Conservation (phyloP, 2,888 invertebrate species). For the Drosophila mimica region DNA sequence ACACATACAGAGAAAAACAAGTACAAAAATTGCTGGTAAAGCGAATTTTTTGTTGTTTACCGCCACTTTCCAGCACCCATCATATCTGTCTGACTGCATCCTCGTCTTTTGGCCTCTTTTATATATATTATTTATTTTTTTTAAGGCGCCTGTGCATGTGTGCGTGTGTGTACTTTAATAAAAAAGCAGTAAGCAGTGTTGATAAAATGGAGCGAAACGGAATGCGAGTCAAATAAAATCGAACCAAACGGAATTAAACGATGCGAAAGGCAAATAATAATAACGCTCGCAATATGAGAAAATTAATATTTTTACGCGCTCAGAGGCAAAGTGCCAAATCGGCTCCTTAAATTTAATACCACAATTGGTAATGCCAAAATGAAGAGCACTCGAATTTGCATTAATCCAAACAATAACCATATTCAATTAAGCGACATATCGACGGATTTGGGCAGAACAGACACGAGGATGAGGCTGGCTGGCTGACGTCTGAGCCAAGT, state of each 20-base stretch:
- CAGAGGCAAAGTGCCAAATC: conserved; percentile 34
- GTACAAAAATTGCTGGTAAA: conserved; percentile 58
- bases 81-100: conserved; percentile 29
- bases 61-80: not conserved
- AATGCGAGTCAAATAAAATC: conserved; percentile 29
- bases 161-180: conserved; percentile 44
- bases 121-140: conserved; percentile 6
- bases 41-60: conserved; percentile 51
- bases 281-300: conserved; percentile 65
- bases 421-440: conserved; percentile 26
- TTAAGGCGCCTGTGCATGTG: conserved; percentile 21
- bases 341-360: conserved; percentile 53
- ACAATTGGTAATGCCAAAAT: conserved; percentile 37
- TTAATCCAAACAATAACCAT: conserved; percentile 35
- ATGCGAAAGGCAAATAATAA: conserved; percentile 50
- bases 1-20: conserved; percentile 7
- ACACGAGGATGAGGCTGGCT: not conserved
- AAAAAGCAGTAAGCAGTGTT: conserved; percentile 52
- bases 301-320: conserved; percentile 64
- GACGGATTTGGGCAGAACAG: not conserved
- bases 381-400: conserved; percentile 24
- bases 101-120: conserved; percentile 5
- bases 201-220: conserved; percentile 37
- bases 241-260: conserved; percentile 20
- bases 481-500: not conserved